A percentile compares a stretch with the other conserved stretches of the same genome.
Evolutionary conservation across 2,888 invertebrate genomes (phyloP).

Genomic region (Arge pagana): DNA sequence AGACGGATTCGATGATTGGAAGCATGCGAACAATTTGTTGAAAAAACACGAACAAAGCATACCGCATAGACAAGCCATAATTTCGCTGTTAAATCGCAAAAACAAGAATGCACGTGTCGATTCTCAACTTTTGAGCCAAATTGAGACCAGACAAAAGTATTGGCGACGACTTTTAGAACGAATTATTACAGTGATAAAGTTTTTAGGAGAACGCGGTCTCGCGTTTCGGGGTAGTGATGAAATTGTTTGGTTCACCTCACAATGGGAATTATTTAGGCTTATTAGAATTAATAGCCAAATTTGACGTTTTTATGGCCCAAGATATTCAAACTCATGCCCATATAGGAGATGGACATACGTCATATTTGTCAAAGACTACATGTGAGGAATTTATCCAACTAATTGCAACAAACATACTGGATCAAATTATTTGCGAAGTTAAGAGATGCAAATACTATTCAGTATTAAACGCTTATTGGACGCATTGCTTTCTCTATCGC

Average conservation of each 20-base stretch:
- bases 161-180: conserved; percentile 21
- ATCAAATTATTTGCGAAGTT: conserved; percentile 8
- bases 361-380: conserved; percentile 13
- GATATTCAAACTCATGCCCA: conserved; percentile 9
- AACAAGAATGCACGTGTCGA: conserved; percentile 26
- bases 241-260: conserved; percentile 19
- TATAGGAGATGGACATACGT: conserved; percentile 10
- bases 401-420: conserved; percentile 8
- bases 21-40: conserved; percentile 12
- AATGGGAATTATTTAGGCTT: conserved; percentile 19
- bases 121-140: conserved; percentile 11
- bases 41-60: conserved; percentile 21
- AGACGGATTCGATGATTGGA: conserved; percentile 22
- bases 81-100: conserved; percentile 20
- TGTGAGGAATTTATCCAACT: conserved; percentile 14
- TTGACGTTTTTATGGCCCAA: conserved; percentile 11
- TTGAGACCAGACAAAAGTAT: conserved; percentile 21
- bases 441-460: conserved; percentile 18
- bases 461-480: no score
- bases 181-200: conserved; percentile 22
- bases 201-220: conserved; percentile 24
- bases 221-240: conserved; percentile 22
- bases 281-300: conserved; percentile 14
- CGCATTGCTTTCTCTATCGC: no score
- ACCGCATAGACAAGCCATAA: conserved; percentile 24